Evolutionary conservation across 2,888 invertebrate genomes (phyloP).

Genomic region (Parascotia fuliginaria): DNA sequence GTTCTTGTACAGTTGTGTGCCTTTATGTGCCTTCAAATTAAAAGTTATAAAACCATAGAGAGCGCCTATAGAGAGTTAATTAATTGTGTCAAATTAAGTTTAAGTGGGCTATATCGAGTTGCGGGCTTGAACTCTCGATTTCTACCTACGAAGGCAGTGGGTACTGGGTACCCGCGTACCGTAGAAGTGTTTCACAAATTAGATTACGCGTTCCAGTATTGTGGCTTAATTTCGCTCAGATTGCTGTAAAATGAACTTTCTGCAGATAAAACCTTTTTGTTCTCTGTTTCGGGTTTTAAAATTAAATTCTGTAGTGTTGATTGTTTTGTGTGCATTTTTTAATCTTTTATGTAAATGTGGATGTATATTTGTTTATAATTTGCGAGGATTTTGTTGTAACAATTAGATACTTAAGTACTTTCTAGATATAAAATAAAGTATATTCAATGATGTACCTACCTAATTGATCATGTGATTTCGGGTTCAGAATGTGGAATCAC

Average conservation of each 20-base stretch:
- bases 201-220: constrained; percentile 39
- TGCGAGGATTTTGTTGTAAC: no score
- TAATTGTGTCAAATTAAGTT: constrained; percentile 38
- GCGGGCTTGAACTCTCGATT: constrained; percentile 25
- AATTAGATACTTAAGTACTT: no score
- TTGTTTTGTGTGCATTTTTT: constrained; percentile 5
- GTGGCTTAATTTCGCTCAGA: constrained; percentile 47
- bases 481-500: no score
- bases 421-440: no score
- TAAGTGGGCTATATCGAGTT: constrained; percentile 36
- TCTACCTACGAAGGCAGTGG: not conserved
- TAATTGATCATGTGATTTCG: no score
- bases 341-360: not conserved
- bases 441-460: no score
- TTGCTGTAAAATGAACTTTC: constrained; percentile 47
- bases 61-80: constrained; percentile 30
- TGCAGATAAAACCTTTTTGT: constrained; percentile 20
- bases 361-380: no score
- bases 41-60: constrained; percentile 30
- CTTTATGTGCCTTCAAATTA: constrained; percentile 25
- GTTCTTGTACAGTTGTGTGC: no score
- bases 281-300: constrained; percentile 6
- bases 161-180: constrained; percentile 18
- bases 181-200: constrained; percentile 39
- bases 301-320: constrained; percentile 9